Evolutionary conservation across 2,797 vertebrate species (phyloP).

Genomic region (Crypturellus tataupa): DNA sequence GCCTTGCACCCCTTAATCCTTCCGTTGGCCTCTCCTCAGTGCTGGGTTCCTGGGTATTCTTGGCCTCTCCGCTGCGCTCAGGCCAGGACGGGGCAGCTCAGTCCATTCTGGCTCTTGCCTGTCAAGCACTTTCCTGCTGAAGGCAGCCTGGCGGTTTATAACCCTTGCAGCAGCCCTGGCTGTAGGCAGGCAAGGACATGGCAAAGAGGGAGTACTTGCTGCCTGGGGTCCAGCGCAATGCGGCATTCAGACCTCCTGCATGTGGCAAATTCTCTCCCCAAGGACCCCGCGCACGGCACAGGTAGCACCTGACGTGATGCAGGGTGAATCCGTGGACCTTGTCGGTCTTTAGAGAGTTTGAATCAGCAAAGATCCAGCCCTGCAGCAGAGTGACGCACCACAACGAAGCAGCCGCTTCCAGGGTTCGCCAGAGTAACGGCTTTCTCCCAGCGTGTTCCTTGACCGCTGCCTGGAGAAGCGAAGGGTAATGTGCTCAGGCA

Average conservation of each 20-base stretch:
- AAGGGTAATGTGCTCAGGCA: conserved; percentile 25
- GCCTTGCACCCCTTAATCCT: no score
- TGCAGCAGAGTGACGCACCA: fast-evolving
- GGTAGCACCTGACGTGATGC: fast-evolving
- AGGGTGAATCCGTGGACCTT: background rate
- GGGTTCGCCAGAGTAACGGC: background rate
- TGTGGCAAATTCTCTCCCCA: background rate
- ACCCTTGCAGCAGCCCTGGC: background rate
- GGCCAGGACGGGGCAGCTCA: fast-evolving
- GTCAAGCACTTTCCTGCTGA: background rate
- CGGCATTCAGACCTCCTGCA: background rate
- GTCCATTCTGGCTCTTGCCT: background rate
- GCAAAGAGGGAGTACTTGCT: background rate
- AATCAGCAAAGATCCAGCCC: background rate
- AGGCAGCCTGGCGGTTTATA: background rate
- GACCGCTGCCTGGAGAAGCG: background rate
- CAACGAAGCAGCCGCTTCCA: fast-evolving
- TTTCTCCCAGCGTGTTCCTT: background rate
- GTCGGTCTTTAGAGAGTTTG: fast-evolving
- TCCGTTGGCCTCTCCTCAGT: fast-evolving
- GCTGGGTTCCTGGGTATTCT: background rate
- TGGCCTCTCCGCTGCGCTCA: background rate
- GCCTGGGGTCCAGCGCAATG: fast-evolving
- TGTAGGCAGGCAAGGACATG: fast-evolving
- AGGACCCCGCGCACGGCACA: background rate